Evolutionary conservation across 2,888 invertebrate genomes (phyloP).

Genomic region (Pocota personata): DNA sequence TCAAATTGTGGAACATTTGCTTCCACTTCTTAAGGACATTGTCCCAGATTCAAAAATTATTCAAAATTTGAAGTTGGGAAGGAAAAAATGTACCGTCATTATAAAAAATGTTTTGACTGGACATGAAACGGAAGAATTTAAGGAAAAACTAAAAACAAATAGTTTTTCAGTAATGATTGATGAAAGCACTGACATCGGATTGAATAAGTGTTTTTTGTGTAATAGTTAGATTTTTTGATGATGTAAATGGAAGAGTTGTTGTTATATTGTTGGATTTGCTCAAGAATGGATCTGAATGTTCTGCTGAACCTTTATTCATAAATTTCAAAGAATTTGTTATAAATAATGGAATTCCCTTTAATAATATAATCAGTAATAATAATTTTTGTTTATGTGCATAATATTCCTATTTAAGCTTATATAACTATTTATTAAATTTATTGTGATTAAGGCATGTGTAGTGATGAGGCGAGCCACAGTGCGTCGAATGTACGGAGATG

Average conservation of each 20-base stretch:
- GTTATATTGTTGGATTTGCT: no score
- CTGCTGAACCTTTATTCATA: no score
- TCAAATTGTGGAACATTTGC: slow-evolving; percentile 17
- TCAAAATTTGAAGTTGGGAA: background rate
- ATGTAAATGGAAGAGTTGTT: background rate
- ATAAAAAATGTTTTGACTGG: slow-evolving; percentile 33
- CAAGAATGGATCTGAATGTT: no score
- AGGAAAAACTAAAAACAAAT: slow-evolving; percentile 2
- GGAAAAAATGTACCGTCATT: slow-evolving; percentile 21
- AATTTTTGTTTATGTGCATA: no score
- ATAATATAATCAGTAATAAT: no score
- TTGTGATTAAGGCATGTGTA: no score
- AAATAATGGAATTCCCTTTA: no score
- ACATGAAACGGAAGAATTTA: background rate
- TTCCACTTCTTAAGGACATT: slow-evolving; percentile 20
- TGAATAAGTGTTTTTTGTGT: slow-evolving; percentile 13
- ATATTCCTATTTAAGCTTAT: no score
- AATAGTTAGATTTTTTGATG: slow-evolving; percentile 6
- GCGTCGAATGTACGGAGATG: no score
- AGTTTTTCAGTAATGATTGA: slow-evolving; percentile 26
- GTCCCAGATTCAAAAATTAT: slow-evolving; percentile 30
- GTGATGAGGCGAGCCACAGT: no score
- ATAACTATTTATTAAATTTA: no score
- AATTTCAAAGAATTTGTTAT: no score
- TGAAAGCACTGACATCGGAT: slow-evolving; percentile 17